A percentile compares a stretch with the other conserved stretches of the same genome.
Evolutionary conservation across 2,797 vertebrate genomes (phyloP).

Genomic region (Acropternis orthonyx): DNA sequence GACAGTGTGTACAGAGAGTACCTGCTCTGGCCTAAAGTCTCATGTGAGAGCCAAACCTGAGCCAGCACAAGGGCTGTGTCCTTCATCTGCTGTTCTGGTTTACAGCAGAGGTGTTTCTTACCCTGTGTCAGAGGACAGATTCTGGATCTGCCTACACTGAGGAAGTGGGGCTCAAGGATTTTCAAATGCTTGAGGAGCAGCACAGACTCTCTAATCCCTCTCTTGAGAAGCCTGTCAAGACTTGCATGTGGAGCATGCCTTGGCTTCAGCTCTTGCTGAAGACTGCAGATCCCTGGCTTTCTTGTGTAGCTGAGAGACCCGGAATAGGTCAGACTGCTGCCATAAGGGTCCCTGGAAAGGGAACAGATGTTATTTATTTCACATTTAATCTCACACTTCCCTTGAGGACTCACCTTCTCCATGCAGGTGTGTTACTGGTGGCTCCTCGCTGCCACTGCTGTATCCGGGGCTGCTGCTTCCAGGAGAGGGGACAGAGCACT

Average conservation of each 20-base stretch:
- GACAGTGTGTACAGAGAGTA: background rate
- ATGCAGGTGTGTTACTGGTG: background rate
- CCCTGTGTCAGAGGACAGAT: background rate
- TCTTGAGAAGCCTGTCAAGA: background rate
- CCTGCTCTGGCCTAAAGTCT: background rate
- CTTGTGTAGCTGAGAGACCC: background rate
- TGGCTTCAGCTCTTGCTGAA: background rate
- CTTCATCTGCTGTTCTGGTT: background rate
- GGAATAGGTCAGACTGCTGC: background rate
- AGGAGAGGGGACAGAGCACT: background rate
- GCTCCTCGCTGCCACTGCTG: background rate
- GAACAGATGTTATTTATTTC: background rate
- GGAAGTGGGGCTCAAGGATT: background rate
- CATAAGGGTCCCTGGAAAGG: background rate
- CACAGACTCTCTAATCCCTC: background rate
- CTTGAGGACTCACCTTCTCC: constrained; percentile 14
- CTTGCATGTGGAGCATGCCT: background rate
- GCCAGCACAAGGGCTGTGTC: background rate
- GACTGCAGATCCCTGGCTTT: background rate
- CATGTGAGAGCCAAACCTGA: background rate
- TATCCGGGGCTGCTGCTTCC: background rate
- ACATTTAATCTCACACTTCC: background rate
- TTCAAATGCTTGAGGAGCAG: background rate
- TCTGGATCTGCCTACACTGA: background rate
- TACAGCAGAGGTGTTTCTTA: background rate